A percentile compares a stretch with the other conserved stretches of the same genome.
phyloP scores from a whole-genome alignment of 1,140 invertebrate species.

The Rhagoletis pomonella region DNA sequence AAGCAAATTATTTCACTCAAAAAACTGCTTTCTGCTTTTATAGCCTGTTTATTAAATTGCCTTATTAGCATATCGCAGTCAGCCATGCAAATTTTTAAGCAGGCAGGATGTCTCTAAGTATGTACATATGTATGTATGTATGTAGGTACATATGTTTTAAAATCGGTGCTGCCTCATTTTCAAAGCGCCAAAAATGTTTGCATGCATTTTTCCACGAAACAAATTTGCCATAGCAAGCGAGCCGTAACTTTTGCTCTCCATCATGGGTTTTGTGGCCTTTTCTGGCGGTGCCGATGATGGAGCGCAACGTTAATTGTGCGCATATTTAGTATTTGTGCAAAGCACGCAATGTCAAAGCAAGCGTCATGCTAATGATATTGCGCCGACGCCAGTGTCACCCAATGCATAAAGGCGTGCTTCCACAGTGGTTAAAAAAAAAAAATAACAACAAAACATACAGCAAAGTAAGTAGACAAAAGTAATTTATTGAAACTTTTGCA shows the following conservation, averaged over 20 bases:
- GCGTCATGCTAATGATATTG: constrained; percentile 54
- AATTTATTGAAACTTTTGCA: constrained; percentile 71
- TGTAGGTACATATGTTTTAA: background rate
- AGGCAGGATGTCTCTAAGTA: constrained; percentile 2
- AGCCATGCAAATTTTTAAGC: background rate
- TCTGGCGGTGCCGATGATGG: background rate
- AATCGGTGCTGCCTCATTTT: constrained; percentile 18
- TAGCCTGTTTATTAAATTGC: background rate
- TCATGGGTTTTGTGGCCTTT: background rate
- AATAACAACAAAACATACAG: background rate
- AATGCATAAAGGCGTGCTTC: background rate
- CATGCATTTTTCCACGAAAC: constrained; percentile 43
- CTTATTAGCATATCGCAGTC: constrained; percentile 37
- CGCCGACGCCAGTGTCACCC: constrained; percentile 23
- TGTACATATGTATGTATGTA: background rate
- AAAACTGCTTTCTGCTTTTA: background rate
- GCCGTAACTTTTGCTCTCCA: constrained; percentile 3
- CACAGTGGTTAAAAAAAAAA: background rate
- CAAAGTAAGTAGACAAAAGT: constrained; percentile 57
- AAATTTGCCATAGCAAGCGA: constrained; percentile 25
- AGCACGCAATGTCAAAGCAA: constrained; percentile 38
- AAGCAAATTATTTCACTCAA: no score
- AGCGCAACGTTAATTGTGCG: constrained; percentile 25
- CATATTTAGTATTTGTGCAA: constrained; percentile 21
- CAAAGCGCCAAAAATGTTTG: constrained; percentile 37